Base-by-base conservation (phyloP, 2,888 invertebrate species). In the Patella ulyssiponensis region DNA sequence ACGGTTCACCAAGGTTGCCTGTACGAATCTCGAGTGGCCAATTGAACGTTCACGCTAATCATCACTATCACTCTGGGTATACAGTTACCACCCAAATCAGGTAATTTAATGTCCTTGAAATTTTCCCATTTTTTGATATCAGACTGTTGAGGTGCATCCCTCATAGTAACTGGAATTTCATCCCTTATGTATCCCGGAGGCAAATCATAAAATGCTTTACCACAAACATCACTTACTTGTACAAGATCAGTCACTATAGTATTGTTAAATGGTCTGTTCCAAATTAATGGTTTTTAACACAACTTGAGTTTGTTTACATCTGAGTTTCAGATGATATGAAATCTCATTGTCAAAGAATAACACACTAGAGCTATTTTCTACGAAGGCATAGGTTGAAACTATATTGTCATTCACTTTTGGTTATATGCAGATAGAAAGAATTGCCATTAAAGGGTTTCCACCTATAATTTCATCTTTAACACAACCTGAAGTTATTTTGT, bases 1-100 rank as follows among this genome's bases (percentile, higher is more conserved):
- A 79, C 2, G 79, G 81, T 20, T 73, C 79, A 44, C 71, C 74
- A n/a, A 17, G 52, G 9, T 54, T 27, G 12, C 75, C 70, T 12
- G 51, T 75, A 9, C 15, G 7, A 27, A 75, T 20, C 12, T 75
- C 69, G 4, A 75, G 23, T 2, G 70, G 75, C 75, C 20, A 53
- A 23, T 7, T 70, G 75, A 53, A 70, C 14, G 53, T 69, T 53
- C 23, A 53, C 33, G 15, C 75, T 70, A 17, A 75, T 75, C 17
- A 75, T 70, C 2, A 75, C 3, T 2, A 27, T 27, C 1, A 70
- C 75, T 15, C 33, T 53, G 12, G 64, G 64, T 20, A 64, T 64
- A 64, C 64, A 64, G 9, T 11, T 17, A 15, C 69, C 64, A 51
- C 53, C 51, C 9, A 75, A 9, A 4, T 11, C 14, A 14, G 54